Percentiles rank a stretch among this genome's conserved stretches.
phyloP scores from a whole-genome alignment of 2,888 invertebrate genomes.

The Notocelia uddmanniana region DNA sequence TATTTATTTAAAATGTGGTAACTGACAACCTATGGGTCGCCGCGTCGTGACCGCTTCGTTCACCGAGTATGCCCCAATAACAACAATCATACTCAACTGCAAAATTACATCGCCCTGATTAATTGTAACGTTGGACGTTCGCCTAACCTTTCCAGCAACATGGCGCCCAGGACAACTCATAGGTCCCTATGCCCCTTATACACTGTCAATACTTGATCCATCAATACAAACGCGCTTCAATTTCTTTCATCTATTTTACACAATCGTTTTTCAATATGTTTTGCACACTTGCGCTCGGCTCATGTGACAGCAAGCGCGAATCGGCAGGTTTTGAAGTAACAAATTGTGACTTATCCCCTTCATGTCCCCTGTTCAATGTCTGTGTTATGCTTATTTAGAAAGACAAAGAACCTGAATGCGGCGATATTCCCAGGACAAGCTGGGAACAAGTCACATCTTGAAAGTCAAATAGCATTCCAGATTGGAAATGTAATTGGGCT shows the following conservation, averaged over 20 bases:
- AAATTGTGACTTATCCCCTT: no score
- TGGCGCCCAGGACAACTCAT: conserved; percentile 31
- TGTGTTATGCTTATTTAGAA: no score
- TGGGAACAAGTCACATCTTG: no score
- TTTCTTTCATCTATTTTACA: neutral
- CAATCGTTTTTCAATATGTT: neutral
- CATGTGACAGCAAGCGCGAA: neutral
- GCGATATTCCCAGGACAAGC: no score
- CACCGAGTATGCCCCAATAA: conserved; percentile 66
- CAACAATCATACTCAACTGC: conserved; percentile 60
- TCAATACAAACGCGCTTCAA: neutral
- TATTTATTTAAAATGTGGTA: neutral
- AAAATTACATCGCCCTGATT: conserved; percentile 40
- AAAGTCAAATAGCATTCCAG: no score
- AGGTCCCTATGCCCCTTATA: neutral
- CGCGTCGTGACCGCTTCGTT: conserved; percentile 63
- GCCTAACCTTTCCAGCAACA: conserved; percentile 23
- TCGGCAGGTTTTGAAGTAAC: neutral
- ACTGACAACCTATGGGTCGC: conserved; percentile 47
- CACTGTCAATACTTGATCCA: conserved; percentile 9
- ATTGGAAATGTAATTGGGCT: no score
- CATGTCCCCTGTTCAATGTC: no score
- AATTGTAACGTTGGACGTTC: conserved; percentile 31
- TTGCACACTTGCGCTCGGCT: neutral
- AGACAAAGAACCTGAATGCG: no score